Conservation (phyloP, 2,113 vertebrate genomes). For the Pituophis catenifer region DNA sequence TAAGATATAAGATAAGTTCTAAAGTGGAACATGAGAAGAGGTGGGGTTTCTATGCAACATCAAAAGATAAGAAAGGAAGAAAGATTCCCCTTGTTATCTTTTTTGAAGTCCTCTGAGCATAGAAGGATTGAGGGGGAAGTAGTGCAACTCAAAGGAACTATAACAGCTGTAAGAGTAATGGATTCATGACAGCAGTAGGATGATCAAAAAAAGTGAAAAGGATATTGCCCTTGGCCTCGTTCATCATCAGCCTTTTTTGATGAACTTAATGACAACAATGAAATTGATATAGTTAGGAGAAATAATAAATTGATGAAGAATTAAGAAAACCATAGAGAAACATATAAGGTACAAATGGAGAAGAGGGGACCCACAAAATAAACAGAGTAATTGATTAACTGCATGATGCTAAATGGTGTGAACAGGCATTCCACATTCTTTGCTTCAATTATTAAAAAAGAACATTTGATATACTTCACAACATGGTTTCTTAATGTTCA, state of each 20-base stretch:
- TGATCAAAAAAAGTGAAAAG: conserved; percentile 1
- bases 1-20: not conserved
- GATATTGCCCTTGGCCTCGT: not conserved
- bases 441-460: conserved; percentile 3
- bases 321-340: not conserved
- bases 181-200: not conserved
- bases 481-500: not conserved
- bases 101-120: conserved; percentile 4
- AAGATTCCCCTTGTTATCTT: not conserved
- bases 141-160: conserved; percentile 11
- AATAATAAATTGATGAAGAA: conserved; percentile 29
- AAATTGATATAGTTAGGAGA: conserved; percentile 14
- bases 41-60: not conserved
- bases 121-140: conserved; percentile 2
- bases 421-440: conserved; percentile 16
- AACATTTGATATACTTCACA: not conserved
- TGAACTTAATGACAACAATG: conserved; percentile 9
- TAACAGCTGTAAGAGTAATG: conserved; percentile 21
- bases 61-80: conserved; percentile 4
- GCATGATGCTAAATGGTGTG: conserved; percentile 17
- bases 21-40: not conserved
- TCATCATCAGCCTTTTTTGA: not conserved
- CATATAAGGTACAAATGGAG: conserved; percentile 8
- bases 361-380: not conserved
- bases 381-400: conserved; percentile 12